A percentile compares a stretch with the other conserved stretches of the same genome.
Evolutionary conservation across 2,113 vertebrate genomes (phyloP).

Genomic region (Crotalus viridis): DNA sequence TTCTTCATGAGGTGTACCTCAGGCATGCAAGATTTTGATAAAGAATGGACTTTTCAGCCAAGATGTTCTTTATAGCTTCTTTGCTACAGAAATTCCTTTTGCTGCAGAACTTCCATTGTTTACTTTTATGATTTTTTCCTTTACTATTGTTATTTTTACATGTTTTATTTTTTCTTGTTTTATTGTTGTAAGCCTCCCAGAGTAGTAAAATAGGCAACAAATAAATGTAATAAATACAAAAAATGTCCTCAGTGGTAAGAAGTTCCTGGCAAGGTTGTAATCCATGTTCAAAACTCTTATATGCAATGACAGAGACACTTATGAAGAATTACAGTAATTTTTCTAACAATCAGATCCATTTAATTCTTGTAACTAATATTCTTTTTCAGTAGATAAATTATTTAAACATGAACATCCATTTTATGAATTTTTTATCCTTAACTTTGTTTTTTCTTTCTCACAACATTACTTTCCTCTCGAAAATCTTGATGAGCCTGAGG

Average conservation of each 20-base stretch:
- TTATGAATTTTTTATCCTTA: constrained; percentile 63
- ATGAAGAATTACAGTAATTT: constrained; percentile 69
- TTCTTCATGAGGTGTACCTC: not conserved
- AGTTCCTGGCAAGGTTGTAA: not conserved
- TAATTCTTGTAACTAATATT: constrained; percentile 75
- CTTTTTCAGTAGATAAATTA: constrained; percentile 75
- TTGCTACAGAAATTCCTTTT: not conserved
- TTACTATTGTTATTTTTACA: not conserved
- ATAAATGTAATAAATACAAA: not conserved
- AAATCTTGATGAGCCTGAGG: not conserved
- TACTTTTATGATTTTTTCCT: not conserved
- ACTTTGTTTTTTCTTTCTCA: constrained; percentile 37
- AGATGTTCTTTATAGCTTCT: not conserved
- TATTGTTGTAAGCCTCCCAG: not conserved
- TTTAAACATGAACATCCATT: constrained; percentile 71
- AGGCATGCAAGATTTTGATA: not conserved
- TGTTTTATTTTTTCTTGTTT: not conserved
- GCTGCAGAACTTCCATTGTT: not conserved
- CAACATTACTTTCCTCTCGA: constrained; percentile 9
- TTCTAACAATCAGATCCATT: constrained; percentile 70
- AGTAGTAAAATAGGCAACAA: not conserved
- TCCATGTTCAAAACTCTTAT: not conserved
- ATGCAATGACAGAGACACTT: not conserved
- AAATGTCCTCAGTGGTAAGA: not conserved
- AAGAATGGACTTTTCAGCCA: not conserved